phyloP scores from a whole-genome alignment of 2,888 invertebrate species.

The Drosophila sordidula region DNA sequence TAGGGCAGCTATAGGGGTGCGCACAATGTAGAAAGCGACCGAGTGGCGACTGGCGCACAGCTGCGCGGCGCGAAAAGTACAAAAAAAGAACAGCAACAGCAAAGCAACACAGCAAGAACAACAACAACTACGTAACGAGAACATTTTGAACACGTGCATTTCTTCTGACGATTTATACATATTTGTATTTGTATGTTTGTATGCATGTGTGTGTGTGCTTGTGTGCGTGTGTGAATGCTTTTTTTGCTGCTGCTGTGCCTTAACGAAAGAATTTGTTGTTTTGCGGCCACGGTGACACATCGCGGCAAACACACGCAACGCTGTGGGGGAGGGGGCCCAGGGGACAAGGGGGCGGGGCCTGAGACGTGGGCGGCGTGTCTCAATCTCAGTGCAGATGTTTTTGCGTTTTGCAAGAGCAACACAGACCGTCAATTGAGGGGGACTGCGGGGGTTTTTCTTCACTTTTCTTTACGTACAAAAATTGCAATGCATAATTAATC shows the following conservation, averaged over 20 bases:
- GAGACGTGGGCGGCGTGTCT: constrained; percentile 43
- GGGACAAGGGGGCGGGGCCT: constrained; percentile 1
- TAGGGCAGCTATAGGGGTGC: constrained; percentile 15
- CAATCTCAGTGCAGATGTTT: constrained; percentile 67
- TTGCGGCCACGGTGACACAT: constrained; percentile 73
- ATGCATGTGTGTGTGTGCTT: constrained; percentile 14
- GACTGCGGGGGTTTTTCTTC: constrained; percentile 9
- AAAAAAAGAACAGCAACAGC: constrained; percentile 57
- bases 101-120: constrained; percentile 45
- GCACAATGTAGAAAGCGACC: constrained; percentile 71
- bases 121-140: constrained; percentile 63
- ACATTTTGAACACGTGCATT: constrained; percentile 79
- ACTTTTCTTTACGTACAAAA: constrained; percentile 14
- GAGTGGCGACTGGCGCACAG: constrained; percentile 79
- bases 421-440: constrained; percentile 43
- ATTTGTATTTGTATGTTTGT: constrained; percentile 8
- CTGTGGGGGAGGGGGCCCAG: not conserved
- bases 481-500: constrained; percentile 44
- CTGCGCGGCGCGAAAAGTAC: constrained; percentile 72
- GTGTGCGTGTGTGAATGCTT: constrained; percentile 29
- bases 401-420: constrained; percentile 23
- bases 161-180: constrained; percentile 61
- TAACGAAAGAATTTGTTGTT: constrained; percentile 68
- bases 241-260: constrained; percentile 21
- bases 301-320: constrained; percentile 15